Conservation (phyloP, 2,113 vertebrate genomes). For the Tragelaphus strepsiceros region DNA sequence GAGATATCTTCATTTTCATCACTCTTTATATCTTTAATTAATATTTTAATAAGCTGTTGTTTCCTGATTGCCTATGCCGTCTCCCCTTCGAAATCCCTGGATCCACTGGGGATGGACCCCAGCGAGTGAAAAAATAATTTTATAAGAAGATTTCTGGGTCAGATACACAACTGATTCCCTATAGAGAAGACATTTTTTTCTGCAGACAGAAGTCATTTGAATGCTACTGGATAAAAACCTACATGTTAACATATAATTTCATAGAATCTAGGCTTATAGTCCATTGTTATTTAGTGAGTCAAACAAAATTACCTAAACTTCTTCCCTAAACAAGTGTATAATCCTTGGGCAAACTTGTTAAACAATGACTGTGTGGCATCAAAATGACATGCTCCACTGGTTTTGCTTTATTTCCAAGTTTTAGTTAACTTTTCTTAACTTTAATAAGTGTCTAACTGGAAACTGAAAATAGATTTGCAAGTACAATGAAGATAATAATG, state of each 20-base stretch:
- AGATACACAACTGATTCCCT: not conserved
- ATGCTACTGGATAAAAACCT: not conserved
- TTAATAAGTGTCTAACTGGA: not conserved
- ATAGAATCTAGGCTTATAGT: not conserved
- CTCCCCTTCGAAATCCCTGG: too few species aligned
- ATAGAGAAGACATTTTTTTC: not conserved
- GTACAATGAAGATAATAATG: not conserved
- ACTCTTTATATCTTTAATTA: too few species aligned
- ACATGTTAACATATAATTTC: not conserved
- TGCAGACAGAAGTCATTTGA: not conserved
- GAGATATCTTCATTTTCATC: too few species aligned
- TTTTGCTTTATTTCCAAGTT: conserved; percentile 18
- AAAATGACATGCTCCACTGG: not conserved
- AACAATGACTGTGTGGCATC: not conserved
- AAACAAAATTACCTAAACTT: not conserved
- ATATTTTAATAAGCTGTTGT: too few species aligned
- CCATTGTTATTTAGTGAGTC: not conserved
- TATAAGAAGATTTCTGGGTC: not conserved
- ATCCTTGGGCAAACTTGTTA: not conserved
- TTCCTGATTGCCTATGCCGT: too few species aligned
- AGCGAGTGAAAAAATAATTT: not conserved
- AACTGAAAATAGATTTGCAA: not conserved
- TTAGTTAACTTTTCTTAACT: not conserved
- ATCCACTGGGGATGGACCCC: too few species aligned
- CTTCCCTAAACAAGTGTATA: not conserved